Percentiles rank a stretch among this genome's conserved stretches.
phyloP scores from a whole-genome alignment of 1,140 invertebrate species.

The Xylocopa sonorina region DNA sequence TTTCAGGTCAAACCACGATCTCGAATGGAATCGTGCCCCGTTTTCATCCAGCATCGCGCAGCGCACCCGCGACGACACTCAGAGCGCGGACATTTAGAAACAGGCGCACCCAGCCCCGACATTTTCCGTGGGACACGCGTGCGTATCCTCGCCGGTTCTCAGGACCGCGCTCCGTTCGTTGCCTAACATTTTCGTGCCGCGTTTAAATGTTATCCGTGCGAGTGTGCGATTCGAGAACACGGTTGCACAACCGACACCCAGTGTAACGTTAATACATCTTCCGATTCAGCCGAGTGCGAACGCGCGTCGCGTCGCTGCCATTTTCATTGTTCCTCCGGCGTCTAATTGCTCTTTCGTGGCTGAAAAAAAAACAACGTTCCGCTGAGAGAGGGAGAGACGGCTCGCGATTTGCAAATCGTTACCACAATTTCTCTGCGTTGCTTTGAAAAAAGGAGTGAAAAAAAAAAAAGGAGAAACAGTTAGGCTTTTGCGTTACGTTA shows the following conservation, averaged over 20 bases:
- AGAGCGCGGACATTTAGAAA: conserved; percentile 21
- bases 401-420: neutral
- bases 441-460: too few relatives aligned
- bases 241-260: neutral
- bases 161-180: neutral
- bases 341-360: too few relatives aligned
- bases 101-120: conserved; percentile 44
- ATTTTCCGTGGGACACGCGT: conserved; percentile 22
- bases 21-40: neutral
- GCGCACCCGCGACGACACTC: neutral
- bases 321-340: neutral
- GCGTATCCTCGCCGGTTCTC: neutral
- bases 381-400: too few relatives aligned
- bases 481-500: neutral
- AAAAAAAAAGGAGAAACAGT: too few relatives aligned
- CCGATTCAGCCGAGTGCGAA: neutral
- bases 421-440: neutral
- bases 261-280: neutral
- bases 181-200: neutral
- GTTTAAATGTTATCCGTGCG: conserved; percentile 4
- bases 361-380: too few relatives aligned
- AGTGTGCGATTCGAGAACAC: neutral
- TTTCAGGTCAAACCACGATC: neutral
- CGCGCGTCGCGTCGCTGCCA: neutral
- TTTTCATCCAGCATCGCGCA: neutral